phyloP scores from a whole-genome alignment of 2,113 vertebrate species.

The Xyrauchen texanus region DNA sequence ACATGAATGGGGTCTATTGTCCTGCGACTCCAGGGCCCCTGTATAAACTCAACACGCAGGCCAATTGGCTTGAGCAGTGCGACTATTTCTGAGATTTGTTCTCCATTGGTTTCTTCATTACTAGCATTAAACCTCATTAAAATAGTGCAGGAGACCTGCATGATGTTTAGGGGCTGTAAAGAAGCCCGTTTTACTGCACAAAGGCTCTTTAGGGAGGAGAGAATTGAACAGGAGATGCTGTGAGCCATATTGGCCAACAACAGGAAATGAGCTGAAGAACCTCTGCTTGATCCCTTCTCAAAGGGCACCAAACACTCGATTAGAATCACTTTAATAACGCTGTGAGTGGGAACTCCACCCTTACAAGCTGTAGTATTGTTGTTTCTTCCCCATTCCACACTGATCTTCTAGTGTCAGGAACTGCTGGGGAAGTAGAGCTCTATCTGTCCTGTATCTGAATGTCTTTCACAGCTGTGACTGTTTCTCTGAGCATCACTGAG shows the following conservation, averaged over 20 bases:
- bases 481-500: not conserved
- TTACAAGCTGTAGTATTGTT: not conserved
- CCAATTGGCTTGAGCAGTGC: not conserved
- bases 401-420: not conserved
- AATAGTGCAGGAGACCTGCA: conserved; percentile 24
- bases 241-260: conserved; percentile 39
- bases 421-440: not conserved
- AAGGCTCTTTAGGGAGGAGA: conserved; percentile 35
- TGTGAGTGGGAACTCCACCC: conserved; percentile 12
- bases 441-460: not conserved
- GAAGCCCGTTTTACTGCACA: conserved; percentile 38
- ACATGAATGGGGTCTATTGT: conserved; percentile 69
- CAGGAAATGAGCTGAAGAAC: conserved; percentile 36
- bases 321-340: conserved; percentile 55
- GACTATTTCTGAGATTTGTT: conserved; percentile 27
- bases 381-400: not conserved
- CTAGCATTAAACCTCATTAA: conserved; percentile 47
- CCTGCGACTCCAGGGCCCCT: conserved; percentile 18
- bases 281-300: conserved; percentile 43
- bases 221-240: conserved; percentile 49
- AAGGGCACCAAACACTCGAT: conserved; percentile 57
- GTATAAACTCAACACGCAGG: conserved; percentile 32
- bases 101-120: conserved; percentile 44
- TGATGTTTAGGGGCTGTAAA: conserved; percentile 23
- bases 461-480: not conserved